These are phyloP conservation scores for Neoseiulus cucumeris DNA, from an alignment of 1,140 invertebrate genomes.

Conservation along the genomic window DNA sequence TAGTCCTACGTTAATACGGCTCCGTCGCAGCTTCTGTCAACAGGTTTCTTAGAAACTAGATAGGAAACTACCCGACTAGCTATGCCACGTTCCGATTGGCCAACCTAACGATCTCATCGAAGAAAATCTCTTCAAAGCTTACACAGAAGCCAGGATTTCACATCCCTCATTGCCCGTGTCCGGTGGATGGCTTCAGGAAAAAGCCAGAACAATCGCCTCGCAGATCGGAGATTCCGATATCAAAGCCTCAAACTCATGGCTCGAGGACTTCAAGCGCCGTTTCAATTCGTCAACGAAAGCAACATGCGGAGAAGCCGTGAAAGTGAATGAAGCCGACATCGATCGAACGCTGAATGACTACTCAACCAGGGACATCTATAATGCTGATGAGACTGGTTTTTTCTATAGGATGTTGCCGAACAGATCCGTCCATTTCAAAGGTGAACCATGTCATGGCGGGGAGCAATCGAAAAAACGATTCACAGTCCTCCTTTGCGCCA, in stretches of 20 bases:
- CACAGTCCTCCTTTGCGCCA: constrained; percentile 28
- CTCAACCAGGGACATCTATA: constrained; percentile 28
- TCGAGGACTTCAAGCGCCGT: constrained; percentile 20
- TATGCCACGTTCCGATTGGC: too few relatives aligned
- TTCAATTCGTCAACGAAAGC: constrained; percentile 15
- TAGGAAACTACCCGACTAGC: too few relatives aligned
- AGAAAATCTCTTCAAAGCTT: too few relatives aligned
- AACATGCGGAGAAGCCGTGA: constrained; percentile 17
- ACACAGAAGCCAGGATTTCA: too few relatives aligned
- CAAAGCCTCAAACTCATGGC: constrained; percentile 24
- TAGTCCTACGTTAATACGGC: too few relatives aligned
- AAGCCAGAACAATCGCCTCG: constrained; percentile 20
- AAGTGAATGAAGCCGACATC: constrained; percentile 14
- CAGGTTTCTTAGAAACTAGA: too few relatives aligned
- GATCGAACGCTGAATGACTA: constrained; percentile 21
- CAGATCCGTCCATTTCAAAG: constrained; percentile 27
- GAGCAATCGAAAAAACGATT: constrained; percentile 31
- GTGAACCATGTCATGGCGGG: constrained; percentile 25
- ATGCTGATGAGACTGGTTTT: constrained; percentile 31
- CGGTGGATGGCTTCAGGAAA: constrained; percentile 22
- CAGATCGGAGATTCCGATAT: constrained; percentile 21
- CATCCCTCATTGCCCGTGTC: too few relatives aligned
- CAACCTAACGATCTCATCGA: too few relatives aligned
- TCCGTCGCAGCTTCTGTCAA: too few relatives aligned
- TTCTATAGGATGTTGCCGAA: constrained; percentile 30